A percentile compares a stretch with the other conserved stretches of the same genome.
Evolutionary conservation across 2,113 vertebrate genomes (phyloP).

Genomic region (Naja naja): DNA sequence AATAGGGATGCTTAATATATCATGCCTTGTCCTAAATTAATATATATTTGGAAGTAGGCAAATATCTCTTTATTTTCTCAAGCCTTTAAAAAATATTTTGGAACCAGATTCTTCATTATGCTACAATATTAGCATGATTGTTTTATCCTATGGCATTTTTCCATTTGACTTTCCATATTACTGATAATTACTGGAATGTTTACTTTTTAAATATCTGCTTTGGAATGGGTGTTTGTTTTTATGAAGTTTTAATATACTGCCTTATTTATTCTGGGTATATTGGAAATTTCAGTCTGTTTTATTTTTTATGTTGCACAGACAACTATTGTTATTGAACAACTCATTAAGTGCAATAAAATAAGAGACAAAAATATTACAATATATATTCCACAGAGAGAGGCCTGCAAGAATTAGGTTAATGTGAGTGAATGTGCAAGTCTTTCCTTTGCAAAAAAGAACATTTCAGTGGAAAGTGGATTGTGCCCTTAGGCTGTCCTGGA

Average conservation of each 20-base stretch:
- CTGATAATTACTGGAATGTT: background rate
- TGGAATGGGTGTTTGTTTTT: background rate
- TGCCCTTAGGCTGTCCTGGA: background rate
- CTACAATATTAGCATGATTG: background rate
- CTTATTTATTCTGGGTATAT: background rate
- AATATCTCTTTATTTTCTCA: background rate
- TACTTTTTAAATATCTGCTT: background rate
- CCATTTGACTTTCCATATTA: background rate
- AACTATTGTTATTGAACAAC: background rate
- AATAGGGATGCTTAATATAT: background rate
- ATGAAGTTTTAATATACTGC: background rate
- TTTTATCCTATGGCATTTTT: background rate
- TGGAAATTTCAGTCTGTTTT: background rate
- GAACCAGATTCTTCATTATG: background rate
- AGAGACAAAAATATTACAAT: background rate
- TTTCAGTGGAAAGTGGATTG: background rate
- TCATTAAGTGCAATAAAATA: background rate
- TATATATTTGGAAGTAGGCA: background rate
- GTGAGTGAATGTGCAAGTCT: background rate
- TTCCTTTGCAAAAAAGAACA: background rate
- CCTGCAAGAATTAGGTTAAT: background rate
- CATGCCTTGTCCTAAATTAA: background rate
- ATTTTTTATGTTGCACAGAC: background rate
- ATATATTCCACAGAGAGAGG: background rate
- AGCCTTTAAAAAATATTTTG: background rate